Conservation (phyloP, 2,888 invertebrate genomes). For the Pristionchus arcanus region DNA sequence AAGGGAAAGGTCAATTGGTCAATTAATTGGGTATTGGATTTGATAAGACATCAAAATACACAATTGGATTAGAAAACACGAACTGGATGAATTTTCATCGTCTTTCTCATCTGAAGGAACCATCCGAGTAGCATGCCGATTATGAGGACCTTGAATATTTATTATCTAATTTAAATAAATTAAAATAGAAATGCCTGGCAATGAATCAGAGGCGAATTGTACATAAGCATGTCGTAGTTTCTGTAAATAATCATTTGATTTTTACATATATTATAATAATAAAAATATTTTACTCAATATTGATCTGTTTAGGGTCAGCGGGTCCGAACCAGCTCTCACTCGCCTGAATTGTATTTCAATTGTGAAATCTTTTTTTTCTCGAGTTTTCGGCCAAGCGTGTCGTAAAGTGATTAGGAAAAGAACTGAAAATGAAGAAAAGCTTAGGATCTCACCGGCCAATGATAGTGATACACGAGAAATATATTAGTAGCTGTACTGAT, state of each 20-base stretch:
- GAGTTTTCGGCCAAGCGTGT: too few relatives aligned
- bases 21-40: too few relatives aligned
- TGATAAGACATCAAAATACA: too few relatives aligned
- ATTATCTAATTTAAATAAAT: neutral
- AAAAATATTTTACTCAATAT: neutral
- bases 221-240: slow-evolving; percentile 56
- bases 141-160: slow-evolving; percentile 42
- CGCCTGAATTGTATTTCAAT: neutral
- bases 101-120: slow-evolving; percentile 37
- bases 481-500: slow-evolving; percentile 31
- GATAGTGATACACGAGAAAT: slow-evolving; percentile 47
- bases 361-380: neutral
- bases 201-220: slow-evolving; percentile 56
- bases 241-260: neutral
- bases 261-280: neutral
- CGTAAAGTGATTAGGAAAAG: too few relatives aligned
- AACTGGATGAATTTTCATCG: slow-evolving; percentile 52
- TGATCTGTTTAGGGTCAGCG: neutral
- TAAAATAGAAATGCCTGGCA: slow-evolving; percentile 38
- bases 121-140: slow-evolving; percentile 57
- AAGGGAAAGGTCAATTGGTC: too few relatives aligned
- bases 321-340: neutral
- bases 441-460: slow-evolving; percentile 34
- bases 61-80: neutral
- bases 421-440: too few relatives aligned